phyloP scores from a whole-genome alignment of 1,140 invertebrate genomes.

The Ceratina australensis region DNA sequence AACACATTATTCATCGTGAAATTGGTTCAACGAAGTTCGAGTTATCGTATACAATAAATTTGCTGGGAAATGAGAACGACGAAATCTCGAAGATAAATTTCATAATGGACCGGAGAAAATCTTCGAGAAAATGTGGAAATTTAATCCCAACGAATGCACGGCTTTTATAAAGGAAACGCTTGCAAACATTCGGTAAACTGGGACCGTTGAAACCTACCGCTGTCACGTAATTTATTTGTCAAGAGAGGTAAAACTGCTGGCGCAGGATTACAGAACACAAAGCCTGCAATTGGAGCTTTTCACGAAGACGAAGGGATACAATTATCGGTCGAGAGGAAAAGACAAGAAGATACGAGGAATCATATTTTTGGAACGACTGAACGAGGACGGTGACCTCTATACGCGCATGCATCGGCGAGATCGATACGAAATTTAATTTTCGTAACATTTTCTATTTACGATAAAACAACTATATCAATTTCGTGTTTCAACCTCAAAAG shows the following conservation, averaged over 20 bases:
- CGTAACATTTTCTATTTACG: no score
- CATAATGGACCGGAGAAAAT: not conserved
- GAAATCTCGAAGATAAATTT: not conserved
- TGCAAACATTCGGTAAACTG: not conserved
- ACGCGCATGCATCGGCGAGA: no score
- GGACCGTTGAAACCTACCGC: not conserved
- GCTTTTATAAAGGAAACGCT: not conserved
- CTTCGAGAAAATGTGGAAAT: not conserved
- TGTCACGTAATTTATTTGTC: slow-evolving; percentile 10
- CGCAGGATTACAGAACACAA: not conserved
- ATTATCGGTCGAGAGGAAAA: not conserved
- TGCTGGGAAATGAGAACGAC: no score
- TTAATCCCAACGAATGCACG: not conserved
- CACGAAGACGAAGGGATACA: slow-evolving; percentile 20
- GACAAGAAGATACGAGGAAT: not conserved
- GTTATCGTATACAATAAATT: no score
- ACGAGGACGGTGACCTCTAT: slow-evolving; percentile 6
- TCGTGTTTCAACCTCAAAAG: not conserved
- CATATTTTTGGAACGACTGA: not conserved
- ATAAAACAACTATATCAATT: not conserved
- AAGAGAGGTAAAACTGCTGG: slow-evolving; percentile 1
- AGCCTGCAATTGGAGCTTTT: slow-evolving; percentile 4
- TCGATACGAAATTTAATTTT: not conserved
- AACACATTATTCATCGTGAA: not conserved
- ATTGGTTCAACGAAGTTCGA: no score